These are phyloP conservation scores for Cataglyphis altisquamis DNA, from an alignment of 2,888 invertebrate species.

Conservation along the genomic window DNA sequence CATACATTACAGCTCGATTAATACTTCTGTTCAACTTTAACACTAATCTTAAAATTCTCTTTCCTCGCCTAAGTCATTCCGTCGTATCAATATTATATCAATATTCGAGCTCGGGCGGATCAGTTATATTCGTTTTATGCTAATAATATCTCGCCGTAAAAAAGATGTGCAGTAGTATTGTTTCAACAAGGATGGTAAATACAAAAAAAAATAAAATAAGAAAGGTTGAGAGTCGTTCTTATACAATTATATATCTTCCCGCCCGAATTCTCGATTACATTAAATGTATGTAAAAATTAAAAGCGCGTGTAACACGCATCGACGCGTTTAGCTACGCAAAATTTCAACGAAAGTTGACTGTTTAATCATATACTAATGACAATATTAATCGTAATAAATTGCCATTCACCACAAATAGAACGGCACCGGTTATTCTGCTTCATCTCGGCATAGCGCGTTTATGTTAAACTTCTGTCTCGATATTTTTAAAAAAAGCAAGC, in stretches of 20 bases:
- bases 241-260: constrained; percentile 27
- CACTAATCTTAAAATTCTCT: constrained; percentile 71
- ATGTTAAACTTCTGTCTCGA: not conserved
- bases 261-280: constrained; percentile 29
- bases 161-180: not conserved
- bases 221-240: not conserved
- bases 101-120: constrained; percentile 35
- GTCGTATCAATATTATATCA: constrained; percentile 28
- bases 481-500: constrained; percentile 31
- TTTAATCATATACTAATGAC: not conserved
- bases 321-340: not conserved
- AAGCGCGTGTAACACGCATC: not conserved
- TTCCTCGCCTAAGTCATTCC: constrained; percentile 19
- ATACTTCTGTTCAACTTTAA: constrained; percentile 84
- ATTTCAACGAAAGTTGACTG: not conserved
- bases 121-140: constrained; percentile 5
- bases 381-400: constrained; percentile 26
- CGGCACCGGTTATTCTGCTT: constrained; percentile 47
- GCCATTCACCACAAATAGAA: constrained; percentile 68
- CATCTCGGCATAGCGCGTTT: constrained; percentile 18
- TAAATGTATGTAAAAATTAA: constrained; percentile 22
- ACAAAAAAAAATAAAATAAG: not conserved
- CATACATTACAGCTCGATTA: constrained; percentile 83
- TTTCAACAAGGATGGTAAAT: not conserved
- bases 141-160: not conserved